Evolutionary conservation across 1,140 invertebrate genomes (phyloP).

Genomic region (Cataglyphis hispanica): DNA sequence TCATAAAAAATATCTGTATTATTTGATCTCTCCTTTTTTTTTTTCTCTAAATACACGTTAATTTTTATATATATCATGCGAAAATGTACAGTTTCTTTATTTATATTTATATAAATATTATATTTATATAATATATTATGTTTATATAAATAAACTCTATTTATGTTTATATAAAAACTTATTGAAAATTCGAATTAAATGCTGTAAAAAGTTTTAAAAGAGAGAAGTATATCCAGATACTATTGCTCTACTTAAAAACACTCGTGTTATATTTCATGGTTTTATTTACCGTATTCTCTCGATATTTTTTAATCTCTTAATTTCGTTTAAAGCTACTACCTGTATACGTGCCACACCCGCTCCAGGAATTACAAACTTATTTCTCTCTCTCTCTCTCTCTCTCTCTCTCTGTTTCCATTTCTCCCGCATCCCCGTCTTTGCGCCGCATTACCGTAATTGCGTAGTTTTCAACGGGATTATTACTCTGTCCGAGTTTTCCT

Average conservation of each 20-base stretch:
- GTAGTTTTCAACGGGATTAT: constrained; percentile 56
- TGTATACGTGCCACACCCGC: neutral
- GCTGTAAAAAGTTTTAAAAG: neutral
- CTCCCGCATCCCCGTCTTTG: constrained; percentile 1
- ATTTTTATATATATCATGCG: neutral
- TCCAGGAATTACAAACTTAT: constrained; percentile 3
- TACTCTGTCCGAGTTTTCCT: constrained; percentile 49
- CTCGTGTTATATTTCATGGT: neutral
- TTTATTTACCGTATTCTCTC: neutral
- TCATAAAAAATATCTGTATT: neutral
- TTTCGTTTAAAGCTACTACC: neutral
- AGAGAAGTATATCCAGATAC: neutral
- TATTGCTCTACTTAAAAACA: neutral
- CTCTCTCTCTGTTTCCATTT: no score
- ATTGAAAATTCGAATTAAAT: neutral
- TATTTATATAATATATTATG: no score
- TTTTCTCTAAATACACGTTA: neutral
- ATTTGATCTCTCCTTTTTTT: neutral
- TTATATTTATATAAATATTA: no score
- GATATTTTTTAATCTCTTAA: neutral
- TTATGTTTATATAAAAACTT: constrained; percentile 5
- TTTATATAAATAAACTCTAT: no score
- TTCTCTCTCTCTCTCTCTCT: neutral
- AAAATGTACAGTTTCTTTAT: neutral
- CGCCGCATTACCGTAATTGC: constrained; percentile 60